Percentiles rank a stretch among this genome's conserved stretches.
These are phyloP conservation scores for Archocentrus centrarchus DNA, from an alignment of 2,113 vertebrate species.

Conservation along the genomic window DNA sequence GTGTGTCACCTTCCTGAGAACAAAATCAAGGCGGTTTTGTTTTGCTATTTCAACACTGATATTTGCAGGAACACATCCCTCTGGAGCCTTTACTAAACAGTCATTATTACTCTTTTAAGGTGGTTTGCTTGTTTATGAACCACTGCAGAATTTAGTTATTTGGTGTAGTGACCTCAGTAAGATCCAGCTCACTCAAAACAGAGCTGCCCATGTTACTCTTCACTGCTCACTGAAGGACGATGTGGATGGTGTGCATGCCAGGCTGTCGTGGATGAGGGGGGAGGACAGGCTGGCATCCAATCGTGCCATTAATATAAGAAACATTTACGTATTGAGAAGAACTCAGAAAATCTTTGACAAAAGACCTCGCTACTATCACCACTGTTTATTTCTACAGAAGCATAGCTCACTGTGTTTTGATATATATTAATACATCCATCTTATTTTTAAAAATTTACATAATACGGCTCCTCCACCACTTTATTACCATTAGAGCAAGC, in stretches of 20 bases:
- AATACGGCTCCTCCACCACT: not conserved
- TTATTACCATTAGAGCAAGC: not conserved
- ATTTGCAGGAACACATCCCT: not conserved
- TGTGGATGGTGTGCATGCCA: accelerated
- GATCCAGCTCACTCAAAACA: not conserved
- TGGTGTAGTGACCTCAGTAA: not conserved
- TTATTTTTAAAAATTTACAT: not conserved
- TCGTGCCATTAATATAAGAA: not conserved
- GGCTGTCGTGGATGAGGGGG: not conserved
- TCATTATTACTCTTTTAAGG: not conserved
- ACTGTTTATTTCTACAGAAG: not conserved
- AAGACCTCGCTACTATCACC: not conserved
- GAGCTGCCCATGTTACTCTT: too few relatives aligned
- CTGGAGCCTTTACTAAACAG: not conserved
- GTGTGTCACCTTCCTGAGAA: not conserved
- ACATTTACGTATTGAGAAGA: not conserved
- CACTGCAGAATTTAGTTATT: too few relatives aligned
- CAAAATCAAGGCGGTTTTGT: not conserved
- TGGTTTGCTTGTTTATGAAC: not conserved
- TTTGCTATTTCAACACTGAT: not conserved
- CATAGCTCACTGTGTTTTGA: not conserved
- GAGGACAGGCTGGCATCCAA: not conserved
- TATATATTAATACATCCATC: not conserved
- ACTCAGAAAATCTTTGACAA: not conserved
- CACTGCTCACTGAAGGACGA: too few relatives aligned